Conservation (phyloP, 2,888 invertebrate genomes). For the Sphinx pinastri region DNA sequence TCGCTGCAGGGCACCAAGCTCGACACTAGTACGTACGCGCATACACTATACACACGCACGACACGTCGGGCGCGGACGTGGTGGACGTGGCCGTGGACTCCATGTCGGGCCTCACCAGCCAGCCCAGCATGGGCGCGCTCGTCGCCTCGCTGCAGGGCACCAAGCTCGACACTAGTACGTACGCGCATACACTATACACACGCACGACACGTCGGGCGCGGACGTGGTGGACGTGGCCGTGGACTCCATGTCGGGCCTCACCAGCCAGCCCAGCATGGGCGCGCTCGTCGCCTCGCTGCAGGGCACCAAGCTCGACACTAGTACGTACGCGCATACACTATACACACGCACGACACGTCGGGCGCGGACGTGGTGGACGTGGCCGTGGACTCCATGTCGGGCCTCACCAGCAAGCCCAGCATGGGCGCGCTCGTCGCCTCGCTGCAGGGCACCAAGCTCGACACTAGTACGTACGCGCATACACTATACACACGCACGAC, state of each 20-base stretch:
- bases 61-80: slow-evolving; percentile 97
- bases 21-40: no score
- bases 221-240: slow-evolving; percentile 99
- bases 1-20: no score
- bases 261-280: slow-evolving; percentile 99
- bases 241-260: slow-evolving; percentile 99
- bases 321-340: slow-evolving; percentile 57
- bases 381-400: no score
- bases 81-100: slow-evolving; percentile 99
- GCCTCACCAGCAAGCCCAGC: no score
- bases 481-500: slow-evolving; percentile 95
- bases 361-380: no score
- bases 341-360: no score
- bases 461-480: no score
- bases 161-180: slow-evolving; percentile 85
- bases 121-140: slow-evolving; percentile 99
- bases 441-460: no score
- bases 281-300: slow-evolving; percentile 96
- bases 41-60: no score
- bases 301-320: slow-evolving; percentile 86
- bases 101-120: slow-evolving; percentile 99
- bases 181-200: background rate
- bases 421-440: no score
- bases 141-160: slow-evolving; percentile 94
- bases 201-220: slow-evolving; percentile 86